Conservation (phyloP, 1,140 invertebrate species). For the Drosophila quadrilineata region DNA sequence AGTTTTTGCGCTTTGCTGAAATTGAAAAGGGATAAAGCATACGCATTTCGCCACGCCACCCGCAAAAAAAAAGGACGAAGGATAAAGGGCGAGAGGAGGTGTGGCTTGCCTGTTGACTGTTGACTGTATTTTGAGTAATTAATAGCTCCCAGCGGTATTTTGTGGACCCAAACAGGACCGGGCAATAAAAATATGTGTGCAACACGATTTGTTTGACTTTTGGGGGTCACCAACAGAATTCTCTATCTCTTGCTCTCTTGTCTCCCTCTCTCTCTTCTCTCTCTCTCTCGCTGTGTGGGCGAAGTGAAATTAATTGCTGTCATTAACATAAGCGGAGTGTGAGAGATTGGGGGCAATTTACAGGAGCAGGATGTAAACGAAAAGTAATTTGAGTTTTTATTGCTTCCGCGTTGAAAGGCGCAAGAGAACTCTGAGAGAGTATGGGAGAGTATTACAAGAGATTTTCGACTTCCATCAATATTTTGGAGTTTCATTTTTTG, state of each 20-base stretch:
- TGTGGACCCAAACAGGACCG: too few species aligned
- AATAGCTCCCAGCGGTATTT: constrained; percentile 72
- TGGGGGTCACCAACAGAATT: constrained; percentile 18
- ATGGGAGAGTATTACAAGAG: not conserved
- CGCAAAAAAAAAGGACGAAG: too few species aligned
- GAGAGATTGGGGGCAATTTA: not conserved
- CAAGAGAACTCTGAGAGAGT: not conserved
- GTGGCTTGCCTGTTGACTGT: not conserved
- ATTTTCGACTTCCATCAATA: too few species aligned
- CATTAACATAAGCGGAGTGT: constrained; percentile 55
- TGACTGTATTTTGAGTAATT: constrained; percentile 65
- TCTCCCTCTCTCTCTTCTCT: too few species aligned
- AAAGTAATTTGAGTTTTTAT: constrained; percentile 79
- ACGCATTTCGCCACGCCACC: constrained; percentile 43
- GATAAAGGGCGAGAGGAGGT: too few species aligned
- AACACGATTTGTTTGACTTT: constrained; percentile 69
- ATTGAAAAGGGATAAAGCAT: constrained; percentile 70
- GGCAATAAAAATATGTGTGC: constrained; percentile 76
- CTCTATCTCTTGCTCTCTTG: too few species aligned
- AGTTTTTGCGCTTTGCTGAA: constrained; percentile 46
- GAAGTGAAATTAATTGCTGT: constrained; percentile 71
- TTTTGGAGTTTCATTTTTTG: too few species aligned
- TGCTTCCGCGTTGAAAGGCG: constrained; percentile 71
- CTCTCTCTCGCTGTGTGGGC: constrained; percentile 6
- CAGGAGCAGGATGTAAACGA: constrained; percentile 65